A percentile compares a stretch with the other conserved stretches of the same genome.
phyloP scores from a whole-genome alignment of 2,888 invertebrate genomes.

The Lochmaea capreae region DNA sequence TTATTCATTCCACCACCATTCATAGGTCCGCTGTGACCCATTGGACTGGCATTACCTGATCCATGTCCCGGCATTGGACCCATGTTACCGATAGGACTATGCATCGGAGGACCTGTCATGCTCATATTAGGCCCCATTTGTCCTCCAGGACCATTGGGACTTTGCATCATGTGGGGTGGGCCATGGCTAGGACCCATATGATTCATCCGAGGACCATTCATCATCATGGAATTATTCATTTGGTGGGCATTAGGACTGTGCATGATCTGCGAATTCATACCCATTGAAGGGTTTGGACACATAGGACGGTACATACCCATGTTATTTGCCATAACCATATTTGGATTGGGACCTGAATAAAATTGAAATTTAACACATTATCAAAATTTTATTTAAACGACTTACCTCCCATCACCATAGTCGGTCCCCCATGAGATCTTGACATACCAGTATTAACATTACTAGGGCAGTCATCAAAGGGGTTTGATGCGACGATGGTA shows the following conservation, averaged over 20 bases:
- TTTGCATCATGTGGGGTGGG: constrained; percentile 69
- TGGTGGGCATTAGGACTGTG: constrained; percentile 64
- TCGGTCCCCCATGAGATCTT: constrained; percentile 54
- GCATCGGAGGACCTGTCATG: constrained; percentile 60
- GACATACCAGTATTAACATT: constrained; percentile 62
- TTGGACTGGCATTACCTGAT: constrained; percentile 53
- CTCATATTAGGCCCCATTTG: constrained; percentile 64
- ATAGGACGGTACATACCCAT: constrained; percentile 74
- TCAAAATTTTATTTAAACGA: neutral
- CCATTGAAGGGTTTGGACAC: constrained; percentile 57
- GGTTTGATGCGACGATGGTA: constrained; percentile 94
- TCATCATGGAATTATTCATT: constrained; percentile 64
- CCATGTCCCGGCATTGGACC: constrained; percentile 64
- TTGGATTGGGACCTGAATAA: constrained; percentile 48
- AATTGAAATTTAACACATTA: neutral
- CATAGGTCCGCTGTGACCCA: constrained; percentile 71
- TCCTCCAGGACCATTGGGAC: constrained; percentile 72
- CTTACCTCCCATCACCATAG: constrained; percentile 61
- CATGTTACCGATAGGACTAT: constrained; percentile 78
- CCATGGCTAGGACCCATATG: constrained; percentile 57
- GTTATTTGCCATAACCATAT: constrained; percentile 58
- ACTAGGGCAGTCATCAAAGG: constrained; percentile 90
- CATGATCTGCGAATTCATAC: constrained; percentile 64
- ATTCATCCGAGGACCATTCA: constrained; percentile 65
- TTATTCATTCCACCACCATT: constrained; percentile 71